Base-by-base conservation (phyloP, 2,113 vertebrate species). In the Limanda limanda region DNA sequence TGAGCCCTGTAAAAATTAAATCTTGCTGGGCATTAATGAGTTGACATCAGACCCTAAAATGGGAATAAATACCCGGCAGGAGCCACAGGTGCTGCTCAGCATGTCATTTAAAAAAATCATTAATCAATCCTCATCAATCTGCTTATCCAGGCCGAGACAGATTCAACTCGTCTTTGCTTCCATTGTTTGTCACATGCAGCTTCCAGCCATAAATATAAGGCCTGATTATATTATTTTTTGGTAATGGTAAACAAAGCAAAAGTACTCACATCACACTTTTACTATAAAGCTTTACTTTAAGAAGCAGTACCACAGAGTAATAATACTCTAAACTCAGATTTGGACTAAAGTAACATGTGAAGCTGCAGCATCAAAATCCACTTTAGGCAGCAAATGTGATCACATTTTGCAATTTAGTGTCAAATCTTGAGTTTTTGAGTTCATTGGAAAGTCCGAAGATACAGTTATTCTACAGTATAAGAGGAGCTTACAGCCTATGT, bases 81-180 rank as follows among this genome's bases (percentile, higher is more conserved):
- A 70, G 56, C 58, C 76, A 86, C 87, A 91, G 88, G 89, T 86
- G 73, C 73, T 56, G 79, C 82, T 63, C 88, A 88, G 83, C 78
- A 71, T 10, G 72, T 79, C 69, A 59, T 60, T 25, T 21, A 42
- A 42, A 73, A 54, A 58, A 82, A 73, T 85, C 77, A 81, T 86
- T 80, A 31, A 83, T 76, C 56, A 12, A 59, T 79, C 35, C 54
- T 61, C 84, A 80, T 86, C 86, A 82, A 82, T 89, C 78, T 87
- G 37, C 64, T 84, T 61, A 59, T 85, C 31, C 61, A 81, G 58
- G 48, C 79, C 47, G 11, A 62, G 48, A 73, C 65, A 52, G 18
- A 10, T 12, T 42, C 40, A 70, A 71, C 86, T 83, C 31, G 1
- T 31, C 31, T 31, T 31, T 31, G 31, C 5, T 42, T 13, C 40